Conservation (phyloP, 2,113 vertebrate species). For the Craseonycteris thonglongyai region DNA sequence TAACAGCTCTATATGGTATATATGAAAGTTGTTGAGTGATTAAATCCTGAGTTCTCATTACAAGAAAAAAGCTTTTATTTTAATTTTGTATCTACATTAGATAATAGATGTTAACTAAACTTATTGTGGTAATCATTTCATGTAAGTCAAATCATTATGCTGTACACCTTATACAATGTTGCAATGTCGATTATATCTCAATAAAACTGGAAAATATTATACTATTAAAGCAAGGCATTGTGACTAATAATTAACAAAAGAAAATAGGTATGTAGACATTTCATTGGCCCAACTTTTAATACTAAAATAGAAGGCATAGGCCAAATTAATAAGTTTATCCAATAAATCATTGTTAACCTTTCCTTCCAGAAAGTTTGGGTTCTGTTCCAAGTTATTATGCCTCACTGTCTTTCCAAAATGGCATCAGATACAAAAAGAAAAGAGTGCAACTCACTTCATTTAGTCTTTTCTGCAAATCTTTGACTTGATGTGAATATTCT, state of each 20-base stretch:
- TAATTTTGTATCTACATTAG: neutral
- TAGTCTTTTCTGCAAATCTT: conserved; percentile 75
- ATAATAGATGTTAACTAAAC: neutral
- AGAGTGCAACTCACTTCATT: conserved; percentile 72
- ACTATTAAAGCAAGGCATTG: neutral
- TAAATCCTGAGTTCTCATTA: neutral
- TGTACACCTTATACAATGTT: neutral
- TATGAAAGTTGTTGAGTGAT: neutral
- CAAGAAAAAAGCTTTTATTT: neutral
- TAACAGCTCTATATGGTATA: neutral
- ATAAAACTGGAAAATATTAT: neutral
- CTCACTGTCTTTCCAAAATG: neutral
- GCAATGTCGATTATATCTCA: neutral
- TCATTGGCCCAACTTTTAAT: neutral
- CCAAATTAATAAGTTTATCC: neutral
- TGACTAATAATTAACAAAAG: neutral
- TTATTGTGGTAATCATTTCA: neutral
- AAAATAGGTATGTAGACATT: neutral
- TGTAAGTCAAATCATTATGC: neutral
- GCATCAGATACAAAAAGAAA: neutral
- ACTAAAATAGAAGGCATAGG: neutral
- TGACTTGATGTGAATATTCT: conserved; percentile 73
- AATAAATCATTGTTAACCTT: neutral
- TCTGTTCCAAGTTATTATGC: neutral
- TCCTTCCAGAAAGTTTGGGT: neutral